A percentile compares a stretch with the other conserved stretches of the same genome.
Conservation (phyloP, 2,113 vertebrate species). For the Hucho hucho region DNA sequence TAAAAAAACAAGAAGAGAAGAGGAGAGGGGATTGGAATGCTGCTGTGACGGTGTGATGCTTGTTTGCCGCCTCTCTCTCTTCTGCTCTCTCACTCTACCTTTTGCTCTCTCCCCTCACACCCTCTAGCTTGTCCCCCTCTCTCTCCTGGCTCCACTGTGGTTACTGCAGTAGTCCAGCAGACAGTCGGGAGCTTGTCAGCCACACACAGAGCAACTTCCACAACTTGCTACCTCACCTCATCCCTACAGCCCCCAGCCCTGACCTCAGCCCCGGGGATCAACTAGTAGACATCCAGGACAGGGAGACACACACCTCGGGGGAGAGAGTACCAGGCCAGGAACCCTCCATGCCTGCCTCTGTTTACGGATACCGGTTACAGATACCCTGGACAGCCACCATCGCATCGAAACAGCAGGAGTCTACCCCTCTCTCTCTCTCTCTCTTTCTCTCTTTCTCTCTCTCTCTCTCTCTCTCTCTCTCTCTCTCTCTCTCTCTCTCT, state of each 20-base stretch:
- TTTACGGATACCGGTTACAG: conserved; percentile 53
- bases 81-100: conserved; percentile 45
- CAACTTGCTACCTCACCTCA: conserved; percentile 77
- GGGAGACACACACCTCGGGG: conserved; percentile 55
- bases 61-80: conserved; percentile 52
- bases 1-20: conserved; percentile 69
- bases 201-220: conserved; percentile 74
- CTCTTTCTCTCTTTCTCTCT: conserved; percentile 27
- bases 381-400: conserved; percentile 43
- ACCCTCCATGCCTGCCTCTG: conserved; percentile 55
- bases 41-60: conserved; percentile 73
- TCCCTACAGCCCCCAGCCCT: neutral
- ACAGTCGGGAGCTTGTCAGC: conserved; percentile 74
- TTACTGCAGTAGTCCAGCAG: conserved; percentile 77
- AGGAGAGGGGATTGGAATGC: conserved; percentile 62
- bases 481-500: conserved; percentile 1
- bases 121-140: conserved; percentile 37
- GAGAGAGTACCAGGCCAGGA: conserved; percentile 50
- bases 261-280: conserved; percentile 23
- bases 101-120: conserved; percentile 31
- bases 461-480: conserved; percentile 5
- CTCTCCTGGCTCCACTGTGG: conserved; percentile 60
- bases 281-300: conserved; percentile 55
- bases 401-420: conserved; percentile 31
- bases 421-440: conserved; percentile 45